Percentiles rank a stretch among this genome's conserved stretches.
Evolutionary conservation across 2,113 vertebrate genomes (phyloP).

Genomic region (Triplophysa tibetana): DNA sequence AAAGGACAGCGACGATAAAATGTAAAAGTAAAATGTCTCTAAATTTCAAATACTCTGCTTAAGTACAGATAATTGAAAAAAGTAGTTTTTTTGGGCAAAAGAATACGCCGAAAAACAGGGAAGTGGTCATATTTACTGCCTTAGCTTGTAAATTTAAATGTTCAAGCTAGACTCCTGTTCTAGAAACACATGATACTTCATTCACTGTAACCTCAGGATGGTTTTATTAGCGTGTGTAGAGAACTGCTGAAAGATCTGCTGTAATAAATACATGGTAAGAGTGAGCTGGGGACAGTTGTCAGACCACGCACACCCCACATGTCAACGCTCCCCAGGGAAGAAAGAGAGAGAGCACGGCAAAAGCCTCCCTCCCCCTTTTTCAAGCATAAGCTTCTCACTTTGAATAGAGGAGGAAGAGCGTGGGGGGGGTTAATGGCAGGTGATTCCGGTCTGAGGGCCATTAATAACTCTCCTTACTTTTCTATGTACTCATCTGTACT

Average conservation of each 20-base stretch:
- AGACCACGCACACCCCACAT: conserved; percentile 15
- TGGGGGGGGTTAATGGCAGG: conserved; percentile 15
- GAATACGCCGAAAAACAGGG: too few species aligned
- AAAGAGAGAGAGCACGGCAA: neutral
- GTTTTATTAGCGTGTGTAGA: neutral
- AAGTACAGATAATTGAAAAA: too few species aligned
- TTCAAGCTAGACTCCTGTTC: too few species aligned
- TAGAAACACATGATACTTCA: too few species aligned
- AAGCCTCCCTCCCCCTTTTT: conserved; percentile 17
- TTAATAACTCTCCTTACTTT: conserved; percentile 24
- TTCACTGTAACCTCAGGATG: neutral
- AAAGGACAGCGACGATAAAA: too few species aligned
- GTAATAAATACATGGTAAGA: neutral
- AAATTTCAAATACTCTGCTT: too few species aligned
- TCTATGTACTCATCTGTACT: neutral
- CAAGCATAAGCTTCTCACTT: conserved; percentile 7
- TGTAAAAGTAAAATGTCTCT: too few species aligned
- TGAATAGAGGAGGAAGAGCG: conserved; percentile 19
- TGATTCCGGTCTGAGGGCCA: conserved; percentile 35
- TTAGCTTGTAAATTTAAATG: too few species aligned
- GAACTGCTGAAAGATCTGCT: neutral
- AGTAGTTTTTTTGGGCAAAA: too few species aligned
- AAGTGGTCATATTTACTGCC: too few species aligned
- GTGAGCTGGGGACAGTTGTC: conserved; percentile 49
- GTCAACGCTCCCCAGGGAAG: conserved; percentile 7